These are phyloP conservation scores for Drosophila sproati DNA, from an alignment of 1,140 invertebrate species.

Conservation along the genomic window DNA sequence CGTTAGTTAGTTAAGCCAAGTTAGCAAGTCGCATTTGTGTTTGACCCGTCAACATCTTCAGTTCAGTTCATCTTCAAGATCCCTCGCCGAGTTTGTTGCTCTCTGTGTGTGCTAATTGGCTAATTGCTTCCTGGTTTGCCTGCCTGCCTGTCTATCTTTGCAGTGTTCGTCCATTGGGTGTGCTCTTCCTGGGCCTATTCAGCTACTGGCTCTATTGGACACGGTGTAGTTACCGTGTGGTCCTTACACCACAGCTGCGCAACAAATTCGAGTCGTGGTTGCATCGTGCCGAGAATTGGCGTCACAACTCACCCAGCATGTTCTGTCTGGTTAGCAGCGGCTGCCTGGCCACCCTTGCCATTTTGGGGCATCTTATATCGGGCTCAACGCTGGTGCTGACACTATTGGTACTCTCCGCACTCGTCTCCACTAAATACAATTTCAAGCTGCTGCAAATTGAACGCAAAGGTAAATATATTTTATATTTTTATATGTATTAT, in stretches of 20 bases:
- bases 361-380: slow-evolving; percentile 76
- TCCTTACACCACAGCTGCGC: slow-evolving; percentile 68
- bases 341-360: slow-evolving; percentile 62
- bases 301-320: slow-evolving; percentile 62
- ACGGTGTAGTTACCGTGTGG: slow-evolving; percentile 70
- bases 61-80: slow-evolving; percentile 24
- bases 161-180: slow-evolving; percentile 72
- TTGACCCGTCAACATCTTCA: slow-evolving; percentile 29
- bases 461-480: slow-evolving; percentile 55
- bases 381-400: slow-evolving; percentile 69
- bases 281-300: slow-evolving; percentile 51
- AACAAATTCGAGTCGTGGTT: slow-evolving; percentile 48
- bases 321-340: slow-evolving; percentile 65
- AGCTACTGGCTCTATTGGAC: slow-evolving; percentile 78
- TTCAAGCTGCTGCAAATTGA: slow-evolving; percentile 74
- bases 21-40: slow-evolving; percentile 41
- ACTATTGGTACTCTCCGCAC: slow-evolving; percentile 62
- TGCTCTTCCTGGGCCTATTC: slow-evolving; percentile 70
- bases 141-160: slow-evolving; percentile 24
- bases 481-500: too few relatives aligned
- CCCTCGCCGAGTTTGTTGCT: neutral
- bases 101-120: neutral
- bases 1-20: neutral
- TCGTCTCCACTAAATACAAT: slow-evolving; percentile 75
- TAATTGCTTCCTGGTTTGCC: neutral